These are phyloP conservation scores for Spheniscus humboldti DNA, from an alignment of 2,797 vertebrate species.

Conservation along the genomic window DNA sequence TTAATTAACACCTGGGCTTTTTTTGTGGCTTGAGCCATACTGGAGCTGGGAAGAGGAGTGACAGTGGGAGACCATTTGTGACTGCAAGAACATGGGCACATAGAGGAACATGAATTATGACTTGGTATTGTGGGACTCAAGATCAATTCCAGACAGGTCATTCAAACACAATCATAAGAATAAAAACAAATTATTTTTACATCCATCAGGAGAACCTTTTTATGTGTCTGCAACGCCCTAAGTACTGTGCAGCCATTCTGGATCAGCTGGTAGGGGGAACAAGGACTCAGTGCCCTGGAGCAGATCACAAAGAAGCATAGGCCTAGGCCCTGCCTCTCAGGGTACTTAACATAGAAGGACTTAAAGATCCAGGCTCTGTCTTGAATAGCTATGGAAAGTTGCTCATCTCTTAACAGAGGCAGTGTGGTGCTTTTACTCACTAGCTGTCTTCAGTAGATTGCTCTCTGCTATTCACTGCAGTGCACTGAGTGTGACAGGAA, in stretches of 20 bases:
- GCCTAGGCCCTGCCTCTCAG: neutral
- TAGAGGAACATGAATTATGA: neutral
- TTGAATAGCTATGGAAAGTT: neutral
- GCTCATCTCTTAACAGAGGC: neutral
- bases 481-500: neutral
- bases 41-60: neutral
- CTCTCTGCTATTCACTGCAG: neutral
- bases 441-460: neutral
- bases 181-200: neutral
- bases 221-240: neutral
- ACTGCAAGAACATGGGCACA: neutral
- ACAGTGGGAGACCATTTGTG: neutral
- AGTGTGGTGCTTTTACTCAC: neutral
- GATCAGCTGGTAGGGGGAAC: neutral
- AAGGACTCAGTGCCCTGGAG: neutral
- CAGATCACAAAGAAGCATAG: neutral
- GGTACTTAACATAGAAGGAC: neutral
- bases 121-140: neutral
- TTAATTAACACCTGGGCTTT: neutral
- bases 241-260: neutral
- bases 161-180: neutral
- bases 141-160: neutral
- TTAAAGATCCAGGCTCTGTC: neutral
- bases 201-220: neutral
- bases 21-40: neutral